Evolutionary conservation across 2,888 invertebrate species (phyloP), one percentile per base, ranked within the genome.

Genomic region (Ceramica pisi): DNA sequence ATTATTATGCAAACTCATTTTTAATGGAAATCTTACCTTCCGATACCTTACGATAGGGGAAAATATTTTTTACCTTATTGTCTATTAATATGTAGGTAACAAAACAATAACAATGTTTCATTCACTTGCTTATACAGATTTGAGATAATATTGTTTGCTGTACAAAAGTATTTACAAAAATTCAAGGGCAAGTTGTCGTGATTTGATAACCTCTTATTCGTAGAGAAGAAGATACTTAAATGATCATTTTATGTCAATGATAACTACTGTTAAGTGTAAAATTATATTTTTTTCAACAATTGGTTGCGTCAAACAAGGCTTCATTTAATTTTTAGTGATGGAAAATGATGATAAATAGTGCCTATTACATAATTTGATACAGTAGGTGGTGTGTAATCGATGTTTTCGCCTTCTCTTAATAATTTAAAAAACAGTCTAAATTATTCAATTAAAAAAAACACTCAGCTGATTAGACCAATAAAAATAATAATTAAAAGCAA

Each of bases 141-240:
- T 21, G n/a, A 63, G 19, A 46, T 38, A 56, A 38, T 14, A 56
- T 53, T 71, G 38, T 62, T 46, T 50, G 19, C 26, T 67, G 41
- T 57, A 19, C 26, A 48, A 2, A 67, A 75, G 19, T 62, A 56
- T 57, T 64, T 61, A 70, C 62, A 55, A 63, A 55, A 75, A 50
- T 53, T 71, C 31, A 71, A 75, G 62, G 62, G 57, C 76, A 71
- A 62, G 31, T 35, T 57, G 26, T 66, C 44, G 56, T 35, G 65
- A 50, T 38, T 57, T 41, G 73, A 77, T 77, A 76, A 77, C 76
- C 76, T 76, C 44, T 66, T 72, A 31, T 71, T 76, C 71, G 61
- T 44, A 66, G 66, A 76, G 76, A 76, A 53, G 35, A 59, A 26
- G 57, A 53, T 71, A n/a, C n/a, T n/a, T n/a, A 64, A 51, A 63